These are phyloP conservation scores for Argopecten irradians DNA, from an alignment of 1,140 invertebrate species.

Conservation along the genomic window DNA sequence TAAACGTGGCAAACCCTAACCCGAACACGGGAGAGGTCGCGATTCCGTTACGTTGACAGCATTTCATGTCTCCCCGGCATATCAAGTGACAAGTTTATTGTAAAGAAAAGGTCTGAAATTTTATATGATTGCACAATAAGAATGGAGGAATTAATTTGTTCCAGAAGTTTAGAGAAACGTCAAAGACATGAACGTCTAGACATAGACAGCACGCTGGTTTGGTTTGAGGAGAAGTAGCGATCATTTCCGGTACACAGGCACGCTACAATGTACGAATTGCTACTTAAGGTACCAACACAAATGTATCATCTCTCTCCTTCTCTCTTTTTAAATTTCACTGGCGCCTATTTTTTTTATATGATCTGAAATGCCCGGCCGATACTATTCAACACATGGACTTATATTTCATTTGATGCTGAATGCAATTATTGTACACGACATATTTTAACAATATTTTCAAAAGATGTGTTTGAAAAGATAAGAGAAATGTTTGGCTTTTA, in stretches of 20 bases:
- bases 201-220: neutral
- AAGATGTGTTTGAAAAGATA: no score
- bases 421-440: no score
- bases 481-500: no score
- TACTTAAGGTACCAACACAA: neutral
- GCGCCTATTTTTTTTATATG: neutral
- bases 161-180: neutral
- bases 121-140: slow-evolving; percentile 3
- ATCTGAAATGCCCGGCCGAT: no score
- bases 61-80: neutral
- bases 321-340: neutral
- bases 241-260: neutral
- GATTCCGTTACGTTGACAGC: neutral
- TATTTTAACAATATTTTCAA: no score
- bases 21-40: neutral
- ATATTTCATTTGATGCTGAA: no score
- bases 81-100: neutral
- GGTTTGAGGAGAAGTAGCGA: neutral
- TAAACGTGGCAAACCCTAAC: neutral
- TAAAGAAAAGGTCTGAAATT: neutral
- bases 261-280: neutral
- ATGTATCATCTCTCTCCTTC: neutral
- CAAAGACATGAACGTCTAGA: neutral
- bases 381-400: no score
- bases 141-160: neutral